Base-by-base conservation (phyloP, 1,140 invertebrate species). In the Drosophila rhopaloa region DNA sequence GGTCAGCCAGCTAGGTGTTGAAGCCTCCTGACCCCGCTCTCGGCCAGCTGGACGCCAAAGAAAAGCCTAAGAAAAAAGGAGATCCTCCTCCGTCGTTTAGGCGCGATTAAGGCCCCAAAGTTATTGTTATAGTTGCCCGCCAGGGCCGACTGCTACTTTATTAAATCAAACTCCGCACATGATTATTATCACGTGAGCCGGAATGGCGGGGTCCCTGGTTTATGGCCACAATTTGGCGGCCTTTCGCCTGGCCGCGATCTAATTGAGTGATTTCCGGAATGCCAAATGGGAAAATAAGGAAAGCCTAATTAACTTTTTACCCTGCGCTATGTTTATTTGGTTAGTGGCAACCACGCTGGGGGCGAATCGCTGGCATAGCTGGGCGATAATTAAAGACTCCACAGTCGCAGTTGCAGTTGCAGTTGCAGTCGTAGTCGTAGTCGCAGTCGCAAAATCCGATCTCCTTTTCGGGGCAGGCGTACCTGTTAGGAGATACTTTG, bases 161-260 rank as follows among this genome's bases (percentile, higher is more conserved):
- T 89, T 89, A 89, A 89, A 89, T 89, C 84, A 89, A 89, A 88
- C 70, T 86, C 88, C 80, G 88, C 84, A 88, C 84, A 89, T 88
- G 83, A 88, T 88, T 89, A 88, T 88, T 89, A 89, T 89, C 84
- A 90, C 84, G 77, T 89, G 83, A 84, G 79, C 61, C 51, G 48
- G 27, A 29, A 47, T n/a, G 46, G 13, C 56, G 57, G 54, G 27
- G 56, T 41, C 44, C 13, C 8, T 71, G 65, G 62, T 58, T 81
- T 74, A 84, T 85, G 70, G 62, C 55, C 55, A 53, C 67, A 85
- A 73, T 81, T 81, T 85, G 77, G 60, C 67, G 74, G 83, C 83
- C 82, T 89, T 88, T 89, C 84, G 76, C 82, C 61, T 60, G n/a
- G 50, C 5, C 37, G 72, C 65, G 80, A 83, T 85, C 80, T 89